Percentiles rank a stretch among this genome's conserved stretches.
Evolutionary conservation across 2,113 vertebrate genomes (phyloP).

Genomic region (Gallinago media): DNA sequence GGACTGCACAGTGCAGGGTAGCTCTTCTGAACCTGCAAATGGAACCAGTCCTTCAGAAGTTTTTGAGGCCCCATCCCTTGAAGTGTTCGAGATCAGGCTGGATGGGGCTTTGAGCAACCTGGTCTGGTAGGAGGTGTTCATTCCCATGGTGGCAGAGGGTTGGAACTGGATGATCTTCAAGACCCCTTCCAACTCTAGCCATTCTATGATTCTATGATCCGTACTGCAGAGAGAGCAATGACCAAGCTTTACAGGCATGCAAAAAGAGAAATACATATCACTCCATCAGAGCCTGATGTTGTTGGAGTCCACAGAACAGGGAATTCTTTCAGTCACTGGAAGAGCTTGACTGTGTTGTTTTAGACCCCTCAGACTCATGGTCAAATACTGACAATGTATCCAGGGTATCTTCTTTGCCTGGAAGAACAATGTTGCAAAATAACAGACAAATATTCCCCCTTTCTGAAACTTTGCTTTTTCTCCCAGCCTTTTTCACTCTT

Average conservation of each 20-base stretch:
- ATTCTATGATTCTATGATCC: neutral
- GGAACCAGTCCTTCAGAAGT: neutral
- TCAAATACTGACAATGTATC: fast-evolving
- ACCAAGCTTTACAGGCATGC: neutral
- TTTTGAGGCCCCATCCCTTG: neutral
- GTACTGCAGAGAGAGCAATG: neutral
- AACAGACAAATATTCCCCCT: neutral
- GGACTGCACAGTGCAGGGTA: neutral
- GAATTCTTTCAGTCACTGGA: neutral
- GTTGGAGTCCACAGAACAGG: neutral
- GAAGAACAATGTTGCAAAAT: neutral
- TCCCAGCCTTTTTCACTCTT: neutral
- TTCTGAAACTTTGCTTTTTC: neutral
- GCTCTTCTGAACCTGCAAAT: neutral
- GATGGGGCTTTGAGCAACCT: neutral
- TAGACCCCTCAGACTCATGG: neutral
- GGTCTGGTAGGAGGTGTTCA: neutral
- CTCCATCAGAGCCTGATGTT: neutral
- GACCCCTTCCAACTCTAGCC: neutral
- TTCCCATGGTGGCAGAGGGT: neutral
- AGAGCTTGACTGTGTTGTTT: neutral
- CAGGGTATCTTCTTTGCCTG: neutral
- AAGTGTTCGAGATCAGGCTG: neutral
- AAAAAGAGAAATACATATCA: neutral
- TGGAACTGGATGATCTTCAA: neutral